These are phyloP conservation scores for Phocides pigmalion DNA, from an alignment of 1,140 invertebrate genomes.

Conservation along the genomic window DNA sequence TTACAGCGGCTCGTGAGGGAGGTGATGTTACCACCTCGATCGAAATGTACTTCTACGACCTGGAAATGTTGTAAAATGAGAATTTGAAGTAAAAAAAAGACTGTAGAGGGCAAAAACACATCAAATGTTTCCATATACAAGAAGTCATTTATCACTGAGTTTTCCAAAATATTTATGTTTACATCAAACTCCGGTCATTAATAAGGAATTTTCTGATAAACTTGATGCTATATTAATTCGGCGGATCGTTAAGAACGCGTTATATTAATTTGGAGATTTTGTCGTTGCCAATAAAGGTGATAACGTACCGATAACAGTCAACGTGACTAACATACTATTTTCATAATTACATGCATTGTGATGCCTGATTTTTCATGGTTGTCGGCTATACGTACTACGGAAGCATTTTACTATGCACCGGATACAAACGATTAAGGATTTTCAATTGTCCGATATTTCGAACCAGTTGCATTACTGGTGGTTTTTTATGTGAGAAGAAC, in stretches of 20 bases:
- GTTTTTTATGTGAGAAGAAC: no score
- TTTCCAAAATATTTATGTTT: conserved; percentile 34
- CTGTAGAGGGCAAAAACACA: no score
- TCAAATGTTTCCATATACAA: conserved; percentile 5
- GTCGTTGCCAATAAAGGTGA: conserved; percentile 37
- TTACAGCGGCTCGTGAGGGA: no score
- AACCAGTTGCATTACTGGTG: no score
- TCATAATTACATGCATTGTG: conserved; percentile 24
- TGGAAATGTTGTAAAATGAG: no score
- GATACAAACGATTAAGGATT: no score
- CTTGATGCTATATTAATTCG: conserved; percentile 42
- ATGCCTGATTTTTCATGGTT: neutral
- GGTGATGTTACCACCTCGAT: no score
- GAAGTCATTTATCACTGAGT: neutral
- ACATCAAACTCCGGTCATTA: conserved; percentile 29
- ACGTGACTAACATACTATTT: conserved; percentile 32
- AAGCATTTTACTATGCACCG: no score
- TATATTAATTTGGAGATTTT: conserved; percentile 47
- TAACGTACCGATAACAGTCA: conserved; percentile 34
- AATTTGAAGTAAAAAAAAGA: no score
- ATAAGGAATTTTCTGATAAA: conserved; percentile 35
- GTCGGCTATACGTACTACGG: neutral
- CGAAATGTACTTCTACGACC: no score
- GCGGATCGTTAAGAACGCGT: conserved; percentile 40
- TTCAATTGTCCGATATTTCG: no score